Evolutionary conservation across 2,888 invertebrate genomes (phyloP).

Genomic region (Nomada ferruginata): DNA sequence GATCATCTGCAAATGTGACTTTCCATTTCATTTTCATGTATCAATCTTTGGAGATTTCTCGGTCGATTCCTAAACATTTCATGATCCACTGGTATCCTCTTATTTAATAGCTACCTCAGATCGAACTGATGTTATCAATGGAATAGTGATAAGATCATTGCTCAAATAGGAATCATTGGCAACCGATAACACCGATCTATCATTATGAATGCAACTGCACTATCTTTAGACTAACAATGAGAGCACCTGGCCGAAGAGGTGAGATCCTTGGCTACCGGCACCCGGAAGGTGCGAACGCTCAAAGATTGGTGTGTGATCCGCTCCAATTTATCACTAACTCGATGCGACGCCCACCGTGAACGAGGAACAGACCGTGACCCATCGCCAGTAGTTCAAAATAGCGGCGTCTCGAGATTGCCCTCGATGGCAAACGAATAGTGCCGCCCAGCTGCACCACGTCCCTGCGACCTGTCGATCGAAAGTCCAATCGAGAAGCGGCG

Average conservation of each 20-base stretch:
- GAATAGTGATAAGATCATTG: background rate
- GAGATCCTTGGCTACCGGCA: conserved; percentile 80
- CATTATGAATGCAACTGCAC: conserved; percentile 58
- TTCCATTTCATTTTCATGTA: too few species aligned
- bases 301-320: conserved; percentile 79
- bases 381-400: conserved; percentile 36
- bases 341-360: conserved; percentile 65
- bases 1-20: too few species aligned
- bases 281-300: conserved; percentile 79
- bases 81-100: too few species aligned
- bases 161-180: conserved; percentile 68
- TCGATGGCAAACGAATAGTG: conserved; percentile 17
- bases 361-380: conserved; percentile 29
- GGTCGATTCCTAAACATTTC: too few species aligned
- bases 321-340: conserved; percentile 81
- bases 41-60: too few species aligned
- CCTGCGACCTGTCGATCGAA: conserved; percentile 32
- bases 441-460: background rate
- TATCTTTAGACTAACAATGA: conserved; percentile 79
- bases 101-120: too few species aligned
- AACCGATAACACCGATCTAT: conserved; percentile 69
- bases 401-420: conserved; percentile 14
- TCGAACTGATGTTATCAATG: too few species aligned
- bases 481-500: conserved; percentile 5
- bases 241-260: conserved; percentile 77